Evolutionary conservation across 2,888 invertebrate genomes (phyloP), one percentile per base, ranked within the genome.

Genomic region (Epinotia bilunana): DNA sequence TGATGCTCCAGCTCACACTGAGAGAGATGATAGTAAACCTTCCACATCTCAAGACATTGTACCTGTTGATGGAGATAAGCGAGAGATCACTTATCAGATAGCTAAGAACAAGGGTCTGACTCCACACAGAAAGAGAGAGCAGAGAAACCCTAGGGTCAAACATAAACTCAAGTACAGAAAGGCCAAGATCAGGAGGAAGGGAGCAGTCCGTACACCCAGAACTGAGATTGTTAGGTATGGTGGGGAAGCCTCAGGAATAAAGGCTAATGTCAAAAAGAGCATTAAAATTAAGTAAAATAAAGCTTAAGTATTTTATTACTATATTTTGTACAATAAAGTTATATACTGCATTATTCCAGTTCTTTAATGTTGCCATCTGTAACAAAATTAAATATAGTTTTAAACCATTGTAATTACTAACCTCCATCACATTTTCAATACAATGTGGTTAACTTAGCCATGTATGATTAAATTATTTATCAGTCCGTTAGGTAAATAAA

Each of bases 31-130:
- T 74, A 90, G 79, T 77, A 89, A 88, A 80, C 88, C 91, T 67
- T 90, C 91, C 73, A 88, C 89, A 80, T 89, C 88, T 73, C 84
- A 87, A 76, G 82, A 83, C 71, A 75, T 89, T 55, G 83, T 88
- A 60, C 75, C 86, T 53, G 90, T 88, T 63, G 92, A 91, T 64
- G 90, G 84, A 55, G 95, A 94, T 68, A 98, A 98, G 85, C 95
- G 99, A 81, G 96, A 96, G 71, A 99, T 99, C 79, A 98, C 98
- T 2, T 98, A 98, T 87, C 96, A 99, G 95, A 99, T 99, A 86
- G 97, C 97, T 23, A 99, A 99, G 90, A 99, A 99, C 87, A 99
- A 98, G 90, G 99, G 99, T 18, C 94, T 99, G 20, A 98, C 97
- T 55, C 98, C 99, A 0, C 95, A 97, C 80, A 96, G 98, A 79